Evolutionary conservation across 2,888 invertebrate genomes (phyloP), one percentile per base, ranked within the genome.

Genomic region (Dryocosmus kuriphilus): DNA sequence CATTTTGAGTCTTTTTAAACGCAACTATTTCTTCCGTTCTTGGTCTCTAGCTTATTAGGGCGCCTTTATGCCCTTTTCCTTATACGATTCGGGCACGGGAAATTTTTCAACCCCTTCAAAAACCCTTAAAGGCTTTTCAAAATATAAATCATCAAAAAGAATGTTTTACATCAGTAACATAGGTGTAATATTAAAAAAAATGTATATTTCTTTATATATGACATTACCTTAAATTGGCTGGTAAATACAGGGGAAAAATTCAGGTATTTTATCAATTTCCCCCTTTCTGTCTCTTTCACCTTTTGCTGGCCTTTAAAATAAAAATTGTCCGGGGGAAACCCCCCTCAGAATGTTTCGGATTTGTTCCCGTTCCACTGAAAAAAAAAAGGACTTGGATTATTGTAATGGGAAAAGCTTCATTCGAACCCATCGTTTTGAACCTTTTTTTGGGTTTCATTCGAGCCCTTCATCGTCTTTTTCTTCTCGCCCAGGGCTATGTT

Each of bases 61-160:
- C 98, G 77, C 99, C 99, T n/a, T 89, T 99, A 99, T 5, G 99
- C 99, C 80, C 99, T 99, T 93, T 99, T 99, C 92, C 99, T 99
- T 85, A 99, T 99, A 89, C 98, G 94, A 92, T 99, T 99, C 76
- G 99, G 93, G 91, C 98, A 98, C 90, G n/a, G 98, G 97, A 92
- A 98, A 99, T 92, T 99, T 99, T 92, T 99, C 99, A 30, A 99
- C n/a, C 99, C 83, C 97, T 98, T 73, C 99, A 95, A 92, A 99
- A 99, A 60, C 99, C 96, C n/a, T n/a, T 90, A 27, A 3, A 73
- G 77, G 71, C 8, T n/a, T 24, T 55, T 76, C n/a, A 32, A 38
- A 8, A 16, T 41, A 24, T 75, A 22, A 61, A 61, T 32, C 9
- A 77, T 22, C 22, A 35, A 22, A 16, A 61, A 63, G 51, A 14